phyloP scores from a whole-genome alignment of 1,140 invertebrate genomes.

The Aporrectodea caliginosa region DNA sequence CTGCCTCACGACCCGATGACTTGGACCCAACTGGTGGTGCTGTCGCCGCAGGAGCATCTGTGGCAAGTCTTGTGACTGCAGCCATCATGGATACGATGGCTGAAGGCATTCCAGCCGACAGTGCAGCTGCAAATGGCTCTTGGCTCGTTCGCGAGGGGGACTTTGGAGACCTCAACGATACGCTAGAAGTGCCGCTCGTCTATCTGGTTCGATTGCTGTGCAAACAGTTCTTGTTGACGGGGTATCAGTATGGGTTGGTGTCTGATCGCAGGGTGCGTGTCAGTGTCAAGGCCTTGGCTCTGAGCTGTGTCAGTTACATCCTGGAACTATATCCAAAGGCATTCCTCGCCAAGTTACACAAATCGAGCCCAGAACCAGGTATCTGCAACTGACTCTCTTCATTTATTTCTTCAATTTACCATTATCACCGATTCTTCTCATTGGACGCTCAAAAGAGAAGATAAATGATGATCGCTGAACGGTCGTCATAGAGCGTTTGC shows the following conservation, averaged over 20 bases:
- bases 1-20: constrained; percentile 10
- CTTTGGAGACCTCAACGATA: constrained; percentile 66
- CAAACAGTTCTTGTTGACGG: constrained; percentile 71
- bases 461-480: too few relatives aligned
- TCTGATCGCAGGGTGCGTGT: constrained; percentile 70
- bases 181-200: constrained; percentile 64
- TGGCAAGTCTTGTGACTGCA: too few relatives aligned
- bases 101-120: background rate
- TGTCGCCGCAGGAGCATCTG: background rate
- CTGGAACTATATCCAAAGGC: constrained; percentile 66
- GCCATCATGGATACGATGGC: background rate
- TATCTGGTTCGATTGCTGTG: constrained; percentile 72
- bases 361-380: constrained; percentile 22
- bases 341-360: constrained; percentile 26
- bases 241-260: constrained; percentile 62
- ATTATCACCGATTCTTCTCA: too few relatives aligned
- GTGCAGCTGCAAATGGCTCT: background rate
- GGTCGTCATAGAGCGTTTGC: too few relatives aligned
- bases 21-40: constrained; percentile 9
- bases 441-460: too few relatives aligned
- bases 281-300: constrained; percentile 76
- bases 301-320: constrained; percentile 69
- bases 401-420: too few relatives aligned
- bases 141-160: constrained; percentile 41
- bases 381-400: too few relatives aligned